A percentile compares a stretch with the other conserved stretches of the same genome.
phyloP scores from a whole-genome alignment of 2,888 invertebrate species.

The Meliscaeva auricollis region DNA sequence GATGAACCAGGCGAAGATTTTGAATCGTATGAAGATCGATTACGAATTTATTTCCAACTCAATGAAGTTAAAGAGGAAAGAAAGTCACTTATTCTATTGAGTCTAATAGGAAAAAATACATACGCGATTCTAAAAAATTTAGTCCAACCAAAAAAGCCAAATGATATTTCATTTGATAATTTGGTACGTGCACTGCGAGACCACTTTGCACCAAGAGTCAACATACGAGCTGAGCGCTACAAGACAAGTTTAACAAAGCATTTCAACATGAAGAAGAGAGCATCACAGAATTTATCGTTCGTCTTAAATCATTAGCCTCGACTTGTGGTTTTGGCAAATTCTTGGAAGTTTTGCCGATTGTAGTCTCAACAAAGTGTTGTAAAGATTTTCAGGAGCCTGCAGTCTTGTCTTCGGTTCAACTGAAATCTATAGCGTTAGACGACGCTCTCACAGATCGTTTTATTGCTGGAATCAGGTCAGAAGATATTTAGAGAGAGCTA shows the following conservation, averaged over 20 bases:
- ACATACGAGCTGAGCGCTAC: conserved; percentile 9
- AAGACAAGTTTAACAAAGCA: conserved; percentile 5
- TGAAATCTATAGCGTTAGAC: background rate
- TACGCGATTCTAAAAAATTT: conserved; percentile 5
- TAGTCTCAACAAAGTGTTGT: too few relatives aligned
- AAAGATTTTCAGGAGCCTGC: background rate
- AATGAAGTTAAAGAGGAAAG: conserved; percentile 5
- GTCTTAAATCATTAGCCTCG: background rate
- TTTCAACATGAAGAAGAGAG: background rate
- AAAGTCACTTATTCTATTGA: conserved; percentile 6
- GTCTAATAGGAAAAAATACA: conserved; percentile 9
- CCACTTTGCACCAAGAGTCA: conserved; percentile 8
- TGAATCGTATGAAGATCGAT: conserved; percentile 2
- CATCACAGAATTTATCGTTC: background rate
- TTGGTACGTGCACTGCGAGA: background rate
- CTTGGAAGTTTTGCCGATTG: too few relatives aligned
- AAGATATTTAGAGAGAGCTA: background rate
- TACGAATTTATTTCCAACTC: conserved; percentile 3
- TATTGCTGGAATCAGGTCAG: conserved; percentile 4
- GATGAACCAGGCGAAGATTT: conserved; percentile 1
- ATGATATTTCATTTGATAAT: conserved; percentile 7
- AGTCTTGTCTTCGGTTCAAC: conserved; percentile 1
- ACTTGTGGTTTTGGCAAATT: too few relatives aligned
- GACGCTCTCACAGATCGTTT: conserved; percentile 1
- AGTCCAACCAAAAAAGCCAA: conserved; percentile 12